Percentiles rank a stretch among this genome's conserved stretches.
These are phyloP conservation scores for Craterocephalus amniculus DNA, from an alignment of 2,797 vertebrate species.

Conservation along the genomic window DNA sequence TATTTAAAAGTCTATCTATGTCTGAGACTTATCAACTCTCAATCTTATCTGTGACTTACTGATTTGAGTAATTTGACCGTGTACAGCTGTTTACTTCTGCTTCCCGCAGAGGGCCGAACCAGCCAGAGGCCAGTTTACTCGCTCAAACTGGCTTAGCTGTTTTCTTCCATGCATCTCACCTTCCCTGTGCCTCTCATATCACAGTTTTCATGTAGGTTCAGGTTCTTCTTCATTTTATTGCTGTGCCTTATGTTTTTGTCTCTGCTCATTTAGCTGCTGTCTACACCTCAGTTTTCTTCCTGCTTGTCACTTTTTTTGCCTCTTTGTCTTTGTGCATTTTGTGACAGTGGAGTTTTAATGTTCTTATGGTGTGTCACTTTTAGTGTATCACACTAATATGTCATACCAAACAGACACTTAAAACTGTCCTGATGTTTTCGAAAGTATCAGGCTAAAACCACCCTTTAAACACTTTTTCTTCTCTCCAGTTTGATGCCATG, in stretches of 20 bases:
- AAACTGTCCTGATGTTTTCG: slow-evolving; percentile 55
- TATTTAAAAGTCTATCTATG: too few species aligned
- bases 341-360: slow-evolving; percentile 5
- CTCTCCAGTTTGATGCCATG: slow-evolving; percentile 4
- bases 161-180: slow-evolving; percentile 8
- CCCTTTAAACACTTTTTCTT: slow-evolving; percentile 39
- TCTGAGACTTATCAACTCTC: background rate
- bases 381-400: slow-evolving; percentile 38
- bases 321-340: background rate
- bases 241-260: background rate
- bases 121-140: slow-evolving; percentile 26
- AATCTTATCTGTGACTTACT: background rate
- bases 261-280: background rate
- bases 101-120: slow-evolving; percentile 1
- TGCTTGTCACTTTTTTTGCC: background rate
- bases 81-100: background rate
- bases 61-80: background rate
- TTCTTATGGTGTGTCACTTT: slow-evolving; percentile 13
- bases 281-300: background rate
- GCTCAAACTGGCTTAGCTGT: slow-evolving; percentile 58
- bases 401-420: slow-evolving; percentile 32
- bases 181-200: slow-evolving; percentile 16
- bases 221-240: background rate
- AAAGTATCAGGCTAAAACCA: slow-evolving; percentile 33
- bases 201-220: slow-evolving; percentile 16